Percentiles rank a stretch among this genome's conserved stretches.
Evolutionary conservation across 2,888 invertebrate species (phyloP).

Genomic region (Hyles lineata): DNA sequence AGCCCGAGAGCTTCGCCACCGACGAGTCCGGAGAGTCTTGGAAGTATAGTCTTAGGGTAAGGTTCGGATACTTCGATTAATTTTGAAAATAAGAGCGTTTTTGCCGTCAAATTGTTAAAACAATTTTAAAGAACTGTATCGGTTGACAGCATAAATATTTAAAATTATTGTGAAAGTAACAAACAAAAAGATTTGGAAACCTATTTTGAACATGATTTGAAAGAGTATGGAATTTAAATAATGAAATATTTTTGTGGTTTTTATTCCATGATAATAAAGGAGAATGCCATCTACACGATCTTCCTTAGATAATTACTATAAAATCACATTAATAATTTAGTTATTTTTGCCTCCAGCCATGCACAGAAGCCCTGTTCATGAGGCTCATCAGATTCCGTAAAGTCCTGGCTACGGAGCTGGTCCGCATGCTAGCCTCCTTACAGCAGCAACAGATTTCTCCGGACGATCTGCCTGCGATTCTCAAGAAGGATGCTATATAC

Average conservation of each 20-base stretch:
- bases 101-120: too few species aligned
- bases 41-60: slow-evolving; percentile 95
- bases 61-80: slow-evolving; percentile 44
- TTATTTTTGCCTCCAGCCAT: slow-evolving; percentile 85
- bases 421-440: slow-evolving; percentile 88
- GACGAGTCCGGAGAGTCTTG: slow-evolving; percentile 97
- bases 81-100: too few species aligned
- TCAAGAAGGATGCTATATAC: slow-evolving; percentile 96
- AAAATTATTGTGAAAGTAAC: too few species aligned
- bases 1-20: slow-evolving; percentile 95
- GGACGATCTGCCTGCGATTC: slow-evolving; percentile 90
- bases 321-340: too few species aligned
- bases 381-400: slow-evolving; percentile 92
- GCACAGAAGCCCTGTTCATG: slow-evolving; percentile 94
- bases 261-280: too few species aligned
- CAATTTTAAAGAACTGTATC: too few species aligned
- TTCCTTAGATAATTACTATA: too few species aligned
- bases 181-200: too few species aligned
- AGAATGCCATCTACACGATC: too few species aligned
- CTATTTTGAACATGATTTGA: too few species aligned
- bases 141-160: neutral
- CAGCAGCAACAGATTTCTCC: slow-evolving; percentile 89
- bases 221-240: too few species aligned
- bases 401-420: slow-evolving; percentile 89
- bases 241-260: too few species aligned